These are phyloP conservation scores for Megaceryle maxima DNA, from an alignment of 2,113 vertebrate genomes.

Conservation along the genomic window DNA sequence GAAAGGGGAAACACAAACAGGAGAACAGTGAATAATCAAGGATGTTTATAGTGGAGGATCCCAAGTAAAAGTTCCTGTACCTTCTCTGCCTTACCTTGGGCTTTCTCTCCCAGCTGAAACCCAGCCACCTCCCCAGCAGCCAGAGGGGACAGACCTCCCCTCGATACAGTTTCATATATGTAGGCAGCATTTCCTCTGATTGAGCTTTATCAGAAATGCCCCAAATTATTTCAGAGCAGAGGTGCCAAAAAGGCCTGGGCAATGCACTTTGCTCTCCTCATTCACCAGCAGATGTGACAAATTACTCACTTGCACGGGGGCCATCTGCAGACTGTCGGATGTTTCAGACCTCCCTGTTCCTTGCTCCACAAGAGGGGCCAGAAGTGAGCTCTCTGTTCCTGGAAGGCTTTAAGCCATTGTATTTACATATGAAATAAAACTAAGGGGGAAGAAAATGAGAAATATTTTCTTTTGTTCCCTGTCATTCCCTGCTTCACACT, in stretches of 20 bases:
- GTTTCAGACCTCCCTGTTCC: not conserved
- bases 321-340: not conserved
- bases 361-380: not conserved
- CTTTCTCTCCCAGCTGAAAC: not conserved
- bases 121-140: not conserved
- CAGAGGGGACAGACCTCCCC: not conserved
- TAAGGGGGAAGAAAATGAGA: not conserved
- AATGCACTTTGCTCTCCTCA: not conserved
- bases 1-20: not conserved
- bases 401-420: not conserved
- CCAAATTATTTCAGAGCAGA: not conserved
- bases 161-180: not conserved
- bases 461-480: not conserved
- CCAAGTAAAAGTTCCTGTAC: not conserved
- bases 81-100: not conserved
- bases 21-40: not conserved
- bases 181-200: not conserved
- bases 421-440: not conserved
- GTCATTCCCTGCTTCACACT: not conserved
- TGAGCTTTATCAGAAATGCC: not conserved
- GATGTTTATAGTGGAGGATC: not conserved
- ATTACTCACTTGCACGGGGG: not conserved
- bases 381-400: not conserved
- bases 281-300: not conserved
- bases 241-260: not conserved